phyloP scores from a whole-genome alignment of 1,140 invertebrate genomes.

The Aphelinus certus region DNA sequence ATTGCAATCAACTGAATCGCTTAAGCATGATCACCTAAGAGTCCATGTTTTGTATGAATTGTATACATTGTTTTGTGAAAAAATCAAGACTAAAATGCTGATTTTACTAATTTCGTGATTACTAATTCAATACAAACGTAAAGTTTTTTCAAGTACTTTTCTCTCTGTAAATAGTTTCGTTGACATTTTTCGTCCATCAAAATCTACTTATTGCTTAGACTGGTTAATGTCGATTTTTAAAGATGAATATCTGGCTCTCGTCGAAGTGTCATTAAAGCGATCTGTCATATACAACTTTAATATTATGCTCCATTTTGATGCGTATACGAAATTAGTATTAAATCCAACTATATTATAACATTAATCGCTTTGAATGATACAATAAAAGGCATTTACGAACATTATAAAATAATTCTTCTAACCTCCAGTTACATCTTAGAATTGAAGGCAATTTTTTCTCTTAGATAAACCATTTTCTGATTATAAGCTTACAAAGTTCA shows the following conservation, averaged over 20 bases:
- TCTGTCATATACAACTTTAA: not conserved
- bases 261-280: conserved; percentile 15
- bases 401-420: conserved; percentile 18
- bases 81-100: too few species aligned
- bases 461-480: conserved; percentile 4
- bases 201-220: conserved; percentile 27
- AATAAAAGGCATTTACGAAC: conserved; percentile 17
- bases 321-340: not conserved
- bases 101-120: too few species aligned
- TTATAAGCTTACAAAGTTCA: conserved; percentile 2
- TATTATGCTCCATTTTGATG: not conserved
- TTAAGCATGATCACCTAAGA: conserved; percentile 22
- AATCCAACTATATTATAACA: not conserved
- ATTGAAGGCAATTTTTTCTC: conserved; percentile 17
- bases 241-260: conserved; percentile 9
- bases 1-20: conserved; percentile 29
- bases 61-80: not conserved
- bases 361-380: conserved; percentile 24
- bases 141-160: conserved; percentile 16
- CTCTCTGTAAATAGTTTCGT: conserved; percentile 18
- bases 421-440: conserved; percentile 4
- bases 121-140: conserved; percentile 15
- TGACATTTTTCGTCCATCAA: conserved; percentile 23
- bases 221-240: not conserved
- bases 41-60: not conserved